Conservation (phyloP, 1,140 invertebrate species). For the Papilio machaon region DNA sequence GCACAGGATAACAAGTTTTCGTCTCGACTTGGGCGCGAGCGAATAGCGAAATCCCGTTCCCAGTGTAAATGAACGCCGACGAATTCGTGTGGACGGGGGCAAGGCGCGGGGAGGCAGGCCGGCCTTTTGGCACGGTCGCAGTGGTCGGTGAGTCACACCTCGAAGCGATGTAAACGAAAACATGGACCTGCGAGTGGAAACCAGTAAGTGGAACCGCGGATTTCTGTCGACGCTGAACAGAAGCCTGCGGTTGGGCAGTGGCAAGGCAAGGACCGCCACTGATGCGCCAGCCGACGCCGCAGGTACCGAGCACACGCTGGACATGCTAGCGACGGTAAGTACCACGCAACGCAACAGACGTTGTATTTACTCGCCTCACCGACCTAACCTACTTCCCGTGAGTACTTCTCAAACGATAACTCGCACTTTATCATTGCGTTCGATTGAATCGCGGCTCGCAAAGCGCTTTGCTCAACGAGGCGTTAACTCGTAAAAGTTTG, state of each 20-base stretch:
- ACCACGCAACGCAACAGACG: constrained; percentile 13
- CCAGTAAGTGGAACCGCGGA: constrained; percentile 74
- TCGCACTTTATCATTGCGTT: constrained; percentile 6
- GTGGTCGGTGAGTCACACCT: constrained; percentile 68
- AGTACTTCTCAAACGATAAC: constrained; percentile 24
- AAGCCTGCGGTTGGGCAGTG: constrained; percentile 67
- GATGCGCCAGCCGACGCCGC: constrained; percentile 60
- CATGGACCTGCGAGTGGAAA: constrained; percentile 73
- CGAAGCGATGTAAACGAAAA: constrained; percentile 72
- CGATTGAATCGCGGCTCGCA: constrained; percentile 6
- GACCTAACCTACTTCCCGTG: constrained; percentile 15
- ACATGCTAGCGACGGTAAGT: constrained; percentile 57
- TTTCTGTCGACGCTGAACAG: constrained; percentile 72
- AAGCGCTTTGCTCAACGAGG: neutral
- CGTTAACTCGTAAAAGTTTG: neutral
- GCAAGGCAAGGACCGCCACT: constrained; percentile 58
- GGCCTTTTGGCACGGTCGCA: constrained; percentile 62
- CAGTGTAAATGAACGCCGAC: constrained; percentile 35
- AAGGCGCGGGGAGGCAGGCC: constrained; percentile 42
- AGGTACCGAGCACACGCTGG: constrained; percentile 55
- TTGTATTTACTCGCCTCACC: neutral
- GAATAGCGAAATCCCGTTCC: constrained; percentile 44
- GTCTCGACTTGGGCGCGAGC: constrained; percentile 39
- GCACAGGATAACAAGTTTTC: constrained; percentile 53
- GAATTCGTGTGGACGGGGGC: constrained; percentile 31